Evolutionary conservation across 2,797 vertebrate genomes (phyloP), one percentile per base, ranked within the genome.

Genomic region (Pygocentrus nattereri): DNA sequence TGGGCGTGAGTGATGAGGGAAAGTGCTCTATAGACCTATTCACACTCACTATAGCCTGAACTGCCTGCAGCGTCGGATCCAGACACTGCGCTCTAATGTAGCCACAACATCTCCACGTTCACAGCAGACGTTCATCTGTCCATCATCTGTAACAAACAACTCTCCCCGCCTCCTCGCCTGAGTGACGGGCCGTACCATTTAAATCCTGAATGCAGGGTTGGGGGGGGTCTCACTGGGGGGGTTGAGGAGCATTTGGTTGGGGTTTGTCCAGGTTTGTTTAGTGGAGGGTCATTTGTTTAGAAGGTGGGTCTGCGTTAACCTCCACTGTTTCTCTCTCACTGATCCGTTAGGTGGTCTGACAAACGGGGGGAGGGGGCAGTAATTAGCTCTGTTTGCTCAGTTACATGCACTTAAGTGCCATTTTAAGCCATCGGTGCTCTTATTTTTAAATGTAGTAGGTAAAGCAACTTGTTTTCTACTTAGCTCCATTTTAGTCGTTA

Each of bases 61-160:
- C 61, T 64, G 74, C 78, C 56, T 59, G 27, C 68, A 64, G 74
- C 75, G 23, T 80, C 68, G 3, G 41, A 68, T 52, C 52, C 81
- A 67, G 83, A 61, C 80, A 44, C 62, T 76, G 52, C 54, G 78
- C 77, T 65, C 84, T 62, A 50, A 74, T 78, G 76, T 77, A 44
- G 41, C 8, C 41, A 44, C 44, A 44, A 44, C 41, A 44, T 44
- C 41, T 6, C 34, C 34, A 6, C 34, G 6, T 6, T 44, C 41
- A 44, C 41, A 44, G 41, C 41, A 1, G 41, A 5, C 41, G 61
- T 81, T 27, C 25, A 52, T 16, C 41, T 25, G 54, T 74, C 58
- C 18, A 25, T 74, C n/a, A 44, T 65, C 62, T 65, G 18, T 30
- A 65, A 65, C 62, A 38, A 38, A 34, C 62, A 65, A 16, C 30